phyloP scores from a whole-genome alignment of 2,888 invertebrate species.

The Lamellibrachia satsuma region DNA sequence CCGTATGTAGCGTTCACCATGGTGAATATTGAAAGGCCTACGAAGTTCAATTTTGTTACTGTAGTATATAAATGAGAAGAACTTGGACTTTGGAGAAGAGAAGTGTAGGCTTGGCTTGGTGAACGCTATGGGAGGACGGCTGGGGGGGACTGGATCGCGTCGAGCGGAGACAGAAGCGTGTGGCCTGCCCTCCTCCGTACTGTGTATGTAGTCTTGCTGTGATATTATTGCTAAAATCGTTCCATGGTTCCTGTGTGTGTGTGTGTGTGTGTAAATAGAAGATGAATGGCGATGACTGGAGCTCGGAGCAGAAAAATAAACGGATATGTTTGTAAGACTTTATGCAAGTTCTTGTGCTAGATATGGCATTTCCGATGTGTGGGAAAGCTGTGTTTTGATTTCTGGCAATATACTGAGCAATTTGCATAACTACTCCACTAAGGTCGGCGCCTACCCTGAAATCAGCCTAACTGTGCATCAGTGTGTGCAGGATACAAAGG shows the following conservation, averaged over 20 bases:
- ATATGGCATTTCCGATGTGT: not conserved
- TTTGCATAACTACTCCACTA: no score
- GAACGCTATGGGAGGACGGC: not conserved
- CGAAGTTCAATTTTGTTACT: constrained; percentile 1
- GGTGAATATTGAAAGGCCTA: not conserved
- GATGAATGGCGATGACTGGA: not conserved
- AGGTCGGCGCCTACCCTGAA: no score
- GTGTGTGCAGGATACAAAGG: no score
- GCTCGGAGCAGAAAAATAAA: constrained; percentile 17
- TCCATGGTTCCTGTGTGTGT: constrained; percentile 8
- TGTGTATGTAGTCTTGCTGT: constrained; percentile 11
- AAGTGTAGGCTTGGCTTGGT: not conserved
- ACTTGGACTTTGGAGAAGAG: not conserved
- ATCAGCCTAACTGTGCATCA: no score
- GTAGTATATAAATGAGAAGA: not conserved
- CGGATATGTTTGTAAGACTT: constrained; percentile 13
- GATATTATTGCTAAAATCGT: constrained; percentile 17
- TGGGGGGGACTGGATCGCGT: not conserved
- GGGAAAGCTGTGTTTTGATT: no score
- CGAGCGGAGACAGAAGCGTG: not conserved
- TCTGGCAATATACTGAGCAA: no score
- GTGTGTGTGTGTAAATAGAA: not conserved
- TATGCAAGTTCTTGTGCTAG: not conserved
- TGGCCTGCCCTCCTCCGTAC: not conserved
- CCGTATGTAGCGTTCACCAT: not conserved